phyloP scores from a whole-genome alignment of 1,140 invertebrate species.

The Vanessa tameamea region DNA sequence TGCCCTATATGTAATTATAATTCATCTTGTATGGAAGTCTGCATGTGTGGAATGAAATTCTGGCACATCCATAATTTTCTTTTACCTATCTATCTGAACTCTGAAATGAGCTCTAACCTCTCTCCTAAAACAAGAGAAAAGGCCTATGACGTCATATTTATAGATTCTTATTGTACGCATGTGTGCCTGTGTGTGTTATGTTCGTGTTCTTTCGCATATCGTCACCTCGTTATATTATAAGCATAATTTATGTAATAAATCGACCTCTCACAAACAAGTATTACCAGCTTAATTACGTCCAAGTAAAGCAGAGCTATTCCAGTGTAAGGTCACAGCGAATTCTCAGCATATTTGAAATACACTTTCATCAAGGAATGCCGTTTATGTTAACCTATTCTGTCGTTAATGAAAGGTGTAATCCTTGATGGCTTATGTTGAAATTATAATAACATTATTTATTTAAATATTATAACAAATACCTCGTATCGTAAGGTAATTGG shows the following conservation, averaged over 20 bases:
- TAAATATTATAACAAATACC: not conserved
- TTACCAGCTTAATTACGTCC: constrained; percentile 19
- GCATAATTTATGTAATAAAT: constrained; percentile 15
- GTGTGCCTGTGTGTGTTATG: too few species aligned
- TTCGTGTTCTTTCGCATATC: too few species aligned
- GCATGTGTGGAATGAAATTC: too few species aligned
- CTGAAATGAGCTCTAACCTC: too few species aligned
- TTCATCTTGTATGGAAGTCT: too few species aligned
- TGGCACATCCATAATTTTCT: too few species aligned
- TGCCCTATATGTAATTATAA: too few species aligned
- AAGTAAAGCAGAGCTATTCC: constrained; percentile 20
- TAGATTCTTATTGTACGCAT: too few species aligned
- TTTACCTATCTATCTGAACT: too few species aligned
- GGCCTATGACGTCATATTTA: too few species aligned
- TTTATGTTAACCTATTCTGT: constrained; percentile 24
- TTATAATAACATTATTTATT: constrained; percentile 3
- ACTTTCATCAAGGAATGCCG: constrained; percentile 21
- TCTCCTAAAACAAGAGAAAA: too few species aligned
- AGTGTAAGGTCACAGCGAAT: constrained; percentile 33
- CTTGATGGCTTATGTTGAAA: constrained; percentile 11
- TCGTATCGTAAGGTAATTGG: too few species aligned
- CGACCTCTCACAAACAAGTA: constrained; percentile 13
- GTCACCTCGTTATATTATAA: not conserved
- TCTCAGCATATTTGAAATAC: constrained; percentile 22
- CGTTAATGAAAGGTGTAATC: constrained; percentile 25